Base-by-base conservation (phyloP, 2,888 invertebrate species). In the Argyresthia goedartella region DNA sequence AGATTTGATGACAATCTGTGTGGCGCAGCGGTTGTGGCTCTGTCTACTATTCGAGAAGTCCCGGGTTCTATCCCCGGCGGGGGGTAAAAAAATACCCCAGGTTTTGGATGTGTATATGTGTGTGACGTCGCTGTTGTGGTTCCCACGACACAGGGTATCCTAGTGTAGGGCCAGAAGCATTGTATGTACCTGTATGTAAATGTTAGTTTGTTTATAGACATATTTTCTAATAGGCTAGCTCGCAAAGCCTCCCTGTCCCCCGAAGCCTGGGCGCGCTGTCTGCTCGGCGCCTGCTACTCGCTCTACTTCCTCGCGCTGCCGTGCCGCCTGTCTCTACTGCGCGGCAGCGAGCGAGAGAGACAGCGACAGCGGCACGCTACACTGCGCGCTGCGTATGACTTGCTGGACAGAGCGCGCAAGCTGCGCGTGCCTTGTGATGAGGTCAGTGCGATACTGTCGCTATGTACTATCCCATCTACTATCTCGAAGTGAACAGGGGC, bases 221-320 rank as follows among this genome's bases (percentile, higher is more conserved):
- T n/a, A n/a, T 44, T 49, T 2, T 47, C 54, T 57, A 53, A 0
- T 63, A 90, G 90, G 60, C 65, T 90, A 61, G 90, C 90, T 2
- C 84, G 88, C 47, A 89, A 89, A 59, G 88, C 90, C 6, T 87
- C 87, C 59, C 63, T 85, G 55, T 90, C 91, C 50, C 96, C 98
- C 1, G 93, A 95, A 64, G 88, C 92, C n/a, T 98, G 98, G 98
- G 95, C 97, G 4, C 94, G 94, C 75, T 97, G 95, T 74, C 81
- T 96, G 15, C 88, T 96, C 8, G 94, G 94, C 41, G 94, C 96
- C 1, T 96, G 95, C 68, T 95, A 95, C 71, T 96, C 98, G 41
- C 88, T 99, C 33, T 99, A 99, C 92, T 99, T 99, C 78, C 91
- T 99, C 65, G 93, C 97, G 63, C 87, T 99, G 59, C 99, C 99